Percentiles rank a stretch among this genome's conserved stretches.
Evolutionary conservation across 2,113 vertebrate genomes (phyloP).

Genomic region (Lepus americanus): DNA sequence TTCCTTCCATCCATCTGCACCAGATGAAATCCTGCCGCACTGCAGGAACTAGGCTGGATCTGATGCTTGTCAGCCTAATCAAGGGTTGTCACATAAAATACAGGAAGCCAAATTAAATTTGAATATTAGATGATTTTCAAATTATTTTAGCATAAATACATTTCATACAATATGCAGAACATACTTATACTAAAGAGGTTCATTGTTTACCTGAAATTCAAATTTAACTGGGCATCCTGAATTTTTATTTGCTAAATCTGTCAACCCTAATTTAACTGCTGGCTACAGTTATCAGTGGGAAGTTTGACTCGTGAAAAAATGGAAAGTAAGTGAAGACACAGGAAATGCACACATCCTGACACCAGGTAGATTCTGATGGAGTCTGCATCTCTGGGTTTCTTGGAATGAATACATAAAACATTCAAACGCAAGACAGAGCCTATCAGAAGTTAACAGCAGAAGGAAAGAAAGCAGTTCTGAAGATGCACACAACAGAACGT

Average conservation of each 20-base stretch:
- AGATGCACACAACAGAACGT: neutral
- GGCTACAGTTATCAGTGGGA: neutral
- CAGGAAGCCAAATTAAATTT: neutral
- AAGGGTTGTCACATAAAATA: conserved; percentile 15
- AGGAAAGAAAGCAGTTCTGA: neutral
- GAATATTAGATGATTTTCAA: conserved; percentile 5
- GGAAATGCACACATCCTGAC: neutral
- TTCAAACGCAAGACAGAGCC: neutral
- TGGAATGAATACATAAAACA: conserved; percentile 13
- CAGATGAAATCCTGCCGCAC: neutral
- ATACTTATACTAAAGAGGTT: neutral
- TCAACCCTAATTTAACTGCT: neutral
- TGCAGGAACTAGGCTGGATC: neutral
- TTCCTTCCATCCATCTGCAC: neutral
- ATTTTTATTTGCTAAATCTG: conserved; percentile 59
- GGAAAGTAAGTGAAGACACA: conserved; percentile 41
- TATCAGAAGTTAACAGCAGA: neutral
- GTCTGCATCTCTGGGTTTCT: neutral
- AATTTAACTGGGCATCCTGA: neutral
- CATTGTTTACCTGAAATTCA: conserved; percentile 58
- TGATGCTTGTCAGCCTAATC: neutral
- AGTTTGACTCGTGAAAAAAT: conserved; percentile 43
- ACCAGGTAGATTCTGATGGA: neutral
- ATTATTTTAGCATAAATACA: conserved; percentile 22
- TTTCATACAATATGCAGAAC: conserved; percentile 9